A percentile compares a stretch with the other conserved stretches of the same genome.
phyloP scores from a whole-genome alignment of 1,140 invertebrate species.

The Holotrichia oblita region DNA sequence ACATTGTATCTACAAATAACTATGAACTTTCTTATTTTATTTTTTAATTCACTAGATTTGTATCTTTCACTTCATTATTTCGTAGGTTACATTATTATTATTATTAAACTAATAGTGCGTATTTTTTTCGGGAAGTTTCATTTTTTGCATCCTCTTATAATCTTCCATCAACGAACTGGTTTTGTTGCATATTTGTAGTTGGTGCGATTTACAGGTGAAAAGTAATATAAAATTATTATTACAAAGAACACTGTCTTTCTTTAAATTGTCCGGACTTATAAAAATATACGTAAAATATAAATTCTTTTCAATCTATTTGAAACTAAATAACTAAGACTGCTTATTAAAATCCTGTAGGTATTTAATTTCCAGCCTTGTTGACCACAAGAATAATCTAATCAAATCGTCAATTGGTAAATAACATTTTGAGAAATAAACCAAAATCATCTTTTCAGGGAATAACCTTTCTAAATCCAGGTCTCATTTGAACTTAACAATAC shows the following conservation, averaged over 20 bases:
- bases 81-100: background rate
- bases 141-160: constrained; percentile 4
- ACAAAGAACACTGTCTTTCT: no score
- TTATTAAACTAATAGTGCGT: constrained; percentile 32
- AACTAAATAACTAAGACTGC: no score
- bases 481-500: no score
- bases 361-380: no score
- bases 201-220: background rate
- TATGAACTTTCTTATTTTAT: constrained; percentile 21
- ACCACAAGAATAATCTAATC: no score
- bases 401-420: no score
- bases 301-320: background rate
- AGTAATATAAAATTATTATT: no score
- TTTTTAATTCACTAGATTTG: constrained; percentile 25
- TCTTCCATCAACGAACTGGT: constrained; percentile 11
- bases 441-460: no score
- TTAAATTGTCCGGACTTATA: background rate
- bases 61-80: constrained; percentile 21
- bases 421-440: no score
- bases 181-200: constrained; percentile 28
- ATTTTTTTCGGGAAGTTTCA: constrained; percentile 29
- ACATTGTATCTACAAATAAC: constrained; percentile 24
- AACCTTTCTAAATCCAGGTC: no score
- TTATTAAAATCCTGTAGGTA: no score
- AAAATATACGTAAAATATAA: background rate